A percentile compares a stretch with the other conserved stretches of the same genome.
Evolutionary conservation across 2,113 vertebrate species (phyloP).

Genomic region (Tringa solitaria): DNA sequence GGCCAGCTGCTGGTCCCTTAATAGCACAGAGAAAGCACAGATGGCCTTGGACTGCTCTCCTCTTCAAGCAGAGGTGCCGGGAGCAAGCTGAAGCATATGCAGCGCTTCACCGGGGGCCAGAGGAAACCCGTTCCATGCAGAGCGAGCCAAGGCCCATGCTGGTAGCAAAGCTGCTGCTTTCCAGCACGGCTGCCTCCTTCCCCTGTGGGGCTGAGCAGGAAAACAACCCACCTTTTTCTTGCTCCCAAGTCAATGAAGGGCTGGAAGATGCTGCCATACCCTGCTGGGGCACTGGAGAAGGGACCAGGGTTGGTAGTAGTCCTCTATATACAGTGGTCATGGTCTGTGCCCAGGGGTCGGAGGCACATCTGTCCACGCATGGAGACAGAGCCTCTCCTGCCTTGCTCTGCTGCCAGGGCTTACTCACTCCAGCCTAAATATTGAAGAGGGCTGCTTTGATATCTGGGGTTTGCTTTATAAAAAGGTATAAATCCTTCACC

Average conservation of each 20-base stretch:
- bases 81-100: neutral
- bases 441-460: neutral
- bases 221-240: neutral
- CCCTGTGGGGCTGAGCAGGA: neutral
- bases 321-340: neutral
- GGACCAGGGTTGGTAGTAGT: neutral
- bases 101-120: neutral
- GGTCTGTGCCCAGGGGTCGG: accelerated
- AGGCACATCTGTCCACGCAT: accelerated
- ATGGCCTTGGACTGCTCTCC: neutral
- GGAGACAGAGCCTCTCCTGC: neutral
- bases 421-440: neutral
- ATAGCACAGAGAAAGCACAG: neutral
- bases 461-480: neutral
- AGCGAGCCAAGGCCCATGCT: neutral
- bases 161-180: neutral
- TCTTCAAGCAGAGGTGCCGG: neutral
- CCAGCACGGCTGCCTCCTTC: neutral
- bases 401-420: neutral
- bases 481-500: neutral
- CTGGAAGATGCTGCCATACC: neutral
- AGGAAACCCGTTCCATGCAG: neutral
- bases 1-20: conserved; percentile 11
- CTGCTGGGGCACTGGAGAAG: neutral
- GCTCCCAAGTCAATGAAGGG: neutral